Base-by-base conservation (phyloP, 1,140 invertebrate genomes). In the Hylaeus volcanicus region DNA sequence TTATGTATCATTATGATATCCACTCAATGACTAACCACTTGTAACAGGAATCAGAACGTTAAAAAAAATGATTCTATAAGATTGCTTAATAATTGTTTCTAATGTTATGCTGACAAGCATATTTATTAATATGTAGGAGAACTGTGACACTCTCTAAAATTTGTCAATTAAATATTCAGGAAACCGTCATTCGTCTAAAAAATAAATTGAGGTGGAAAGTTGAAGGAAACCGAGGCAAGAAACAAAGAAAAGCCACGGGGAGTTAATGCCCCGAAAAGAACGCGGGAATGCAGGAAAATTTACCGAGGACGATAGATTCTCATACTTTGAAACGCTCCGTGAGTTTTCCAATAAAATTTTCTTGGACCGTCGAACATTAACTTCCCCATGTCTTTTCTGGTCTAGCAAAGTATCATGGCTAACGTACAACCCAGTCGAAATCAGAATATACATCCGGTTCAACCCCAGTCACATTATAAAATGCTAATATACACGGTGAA, bases 311-410 rank as follows among this genome's bases (percentile, higher is more conserved):
- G 69, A 74, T 74, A 70, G 53, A 83, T 68, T 69, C 43, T 56
- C 75, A 81, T 86, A 85, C 72, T 76, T 82, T 64, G 74, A 41
- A 63, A 66, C 73, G 72, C 41, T 84, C 37, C 60, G 65, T 63
- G 39, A 60, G 68, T 58, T 85, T 85, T 39, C 77, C 78, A 76
- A 81, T 85, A 84, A 85, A 85, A 85, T 85, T 84, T 85, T 85
- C 84, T 85, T 80, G 70, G 72, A 26, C 48, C 58, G 72, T 60
- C 74, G 26, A 70, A 45, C 79, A 84, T 85, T 85, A 85, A 84
- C 69, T 74, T 45, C 68, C 60, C 55, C 37, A 11, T 15, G 48
- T 60, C 58, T 15, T 69, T 84, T 26, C 58, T 70, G 53, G 41
- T 55, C 48, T 68, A 39, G 55, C 51, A 11, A 75, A 58, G 61